A percentile compares a stretch with the other conserved stretches of the same genome.
These are phyloP conservation scores for Morus bassanus DNA, from an alignment of 2,797 vertebrate species.

Conservation along the genomic window DNA sequence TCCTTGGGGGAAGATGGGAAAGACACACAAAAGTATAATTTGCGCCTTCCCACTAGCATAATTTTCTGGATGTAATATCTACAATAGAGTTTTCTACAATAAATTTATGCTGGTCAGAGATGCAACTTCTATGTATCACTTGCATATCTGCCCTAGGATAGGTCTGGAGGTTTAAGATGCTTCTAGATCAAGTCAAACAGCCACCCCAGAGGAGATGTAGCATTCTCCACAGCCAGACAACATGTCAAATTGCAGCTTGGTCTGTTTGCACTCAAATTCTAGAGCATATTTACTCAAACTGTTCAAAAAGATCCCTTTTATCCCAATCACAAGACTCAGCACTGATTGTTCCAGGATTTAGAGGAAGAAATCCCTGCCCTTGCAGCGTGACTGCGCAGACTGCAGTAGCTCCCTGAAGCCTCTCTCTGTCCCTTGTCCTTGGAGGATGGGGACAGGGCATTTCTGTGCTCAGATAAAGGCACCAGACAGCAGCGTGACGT, in stretches of 20 bases:
- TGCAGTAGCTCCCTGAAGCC: constrained; percentile 10
- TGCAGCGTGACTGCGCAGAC: constrained; percentile 39
- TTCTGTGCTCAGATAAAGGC: not conserved
- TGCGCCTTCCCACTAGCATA: rapidly evolving
- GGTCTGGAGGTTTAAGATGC: not conserved
- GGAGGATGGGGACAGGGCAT: constrained; percentile 9
- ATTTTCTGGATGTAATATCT: not conserved
- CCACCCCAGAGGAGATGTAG: not conserved
- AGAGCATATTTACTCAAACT: not conserved
- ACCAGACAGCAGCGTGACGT: not conserved
- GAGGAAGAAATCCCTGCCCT: constrained; percentile 18
- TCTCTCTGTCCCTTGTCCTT: constrained; percentile 22
- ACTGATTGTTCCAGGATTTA: constrained; percentile 23
- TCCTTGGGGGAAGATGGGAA: not conserved
- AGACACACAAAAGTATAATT: not conserved
- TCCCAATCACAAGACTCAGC: constrained; percentile 45
- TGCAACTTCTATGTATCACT: rapidly evolving
- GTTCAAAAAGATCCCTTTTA: constrained; percentile 29
- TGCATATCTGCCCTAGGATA: not conserved
- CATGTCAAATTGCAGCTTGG: not conserved
- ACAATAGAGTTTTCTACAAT: not conserved
- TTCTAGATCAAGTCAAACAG: not conserved
- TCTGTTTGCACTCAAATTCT: not conserved
- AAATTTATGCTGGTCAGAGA: not conserved
- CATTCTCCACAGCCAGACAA: not conserved